Evolutionary conservation across 2,797 vertebrate genomes (phyloP), one percentile per base, ranked within the genome.

Genomic region (Pterois miles): DNA sequence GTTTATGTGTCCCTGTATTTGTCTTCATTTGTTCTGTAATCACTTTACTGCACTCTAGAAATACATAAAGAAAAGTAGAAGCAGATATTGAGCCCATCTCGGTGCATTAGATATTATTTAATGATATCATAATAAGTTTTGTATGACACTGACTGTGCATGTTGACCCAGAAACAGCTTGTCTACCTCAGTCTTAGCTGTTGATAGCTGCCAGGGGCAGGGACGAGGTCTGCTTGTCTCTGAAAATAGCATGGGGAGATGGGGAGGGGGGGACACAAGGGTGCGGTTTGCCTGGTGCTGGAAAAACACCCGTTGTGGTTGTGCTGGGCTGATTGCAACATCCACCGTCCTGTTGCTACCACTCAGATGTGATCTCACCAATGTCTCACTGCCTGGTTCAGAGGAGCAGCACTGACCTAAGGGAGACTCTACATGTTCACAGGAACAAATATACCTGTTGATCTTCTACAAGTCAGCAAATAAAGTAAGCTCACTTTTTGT

Each of bases 231-330:
- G 83, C 84, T 81, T 16, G 43, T 73, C 72, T 91, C 95, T 91
- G 79, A 93, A 95, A 96, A 96, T 96, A 95, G 95, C 89, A 38
- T 78, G 31, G 33, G 43, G 58, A 65, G 67, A 34, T 65, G 63
- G 85, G 65, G 57, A 65, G 66, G 36, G 68, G 63, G 85, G 66
- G 92, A 91, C 73, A 81, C 43, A 86, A 92, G 89, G 89, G 82
- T 73, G 71, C 0, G 2, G n/a, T 57, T 64, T 5, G 69, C 31
- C 56, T 38, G 46, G 71, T n/a, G 16, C 82, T 81, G 67, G 80
- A 89, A 92, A 94, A 94, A 94, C 88, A 93, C 46, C 36, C 29
- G 22, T 73, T 50, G 76, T 72, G 57, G 72, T 80, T 31, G 77
- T 46, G 52, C 66, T 64, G 71, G 66, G 40, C 75, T 36, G 53